Base-by-base conservation (phyloP, 2,888 invertebrate genomes). In the Colletes collaris region DNA sequence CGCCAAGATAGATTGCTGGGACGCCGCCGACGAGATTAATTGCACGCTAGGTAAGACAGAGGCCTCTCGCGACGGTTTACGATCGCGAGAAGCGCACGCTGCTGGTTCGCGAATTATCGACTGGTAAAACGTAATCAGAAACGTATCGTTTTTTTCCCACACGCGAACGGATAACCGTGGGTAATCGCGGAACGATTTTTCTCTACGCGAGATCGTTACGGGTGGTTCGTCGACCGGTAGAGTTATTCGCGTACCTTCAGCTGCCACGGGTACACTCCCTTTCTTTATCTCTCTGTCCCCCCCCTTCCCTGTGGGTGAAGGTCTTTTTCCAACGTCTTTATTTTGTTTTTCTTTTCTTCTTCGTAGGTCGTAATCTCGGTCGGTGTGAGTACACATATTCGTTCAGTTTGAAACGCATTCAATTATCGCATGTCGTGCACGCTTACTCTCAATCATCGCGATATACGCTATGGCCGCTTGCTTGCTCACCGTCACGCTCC, bases 1-100 rank as follows among this genome's bases (percentile, higher is more conserved):
- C 90, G 95, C 96, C 52, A 93, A 94, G 78, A 95, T 96, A 77
- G 96, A 97, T 91, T 97, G 97, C 90, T 97, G 96, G 96, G 96
- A 97, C 91, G 96, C 95, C 72, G 94, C 94, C 53, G 97, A 97
- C 90, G 97, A 97, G 94, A 93, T 95, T 49, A 95, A 96, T 91
- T 97, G 97, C 91, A 95, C 95, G 64, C 93, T 94, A 90, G 94
- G 96, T 96, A 93, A 92, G 93, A 87, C 68, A 76, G 69, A n/a
- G n/a, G n/a, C 11, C 37, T 68, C 5, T 13, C 11, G 40, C 4
- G 4, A 40, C 6, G 3, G 27, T 27, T 27, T 27, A 27, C 27
- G 27, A 27, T 67, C 55, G 55, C 71, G 63, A 65, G 55, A 58
- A 19, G 10, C 58, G 16, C 11, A 6, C 35, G 19, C 6, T 35